phyloP scores from a whole-genome alignment of 2,888 invertebrate species.

The Tupiocoris notatus region DNA sequence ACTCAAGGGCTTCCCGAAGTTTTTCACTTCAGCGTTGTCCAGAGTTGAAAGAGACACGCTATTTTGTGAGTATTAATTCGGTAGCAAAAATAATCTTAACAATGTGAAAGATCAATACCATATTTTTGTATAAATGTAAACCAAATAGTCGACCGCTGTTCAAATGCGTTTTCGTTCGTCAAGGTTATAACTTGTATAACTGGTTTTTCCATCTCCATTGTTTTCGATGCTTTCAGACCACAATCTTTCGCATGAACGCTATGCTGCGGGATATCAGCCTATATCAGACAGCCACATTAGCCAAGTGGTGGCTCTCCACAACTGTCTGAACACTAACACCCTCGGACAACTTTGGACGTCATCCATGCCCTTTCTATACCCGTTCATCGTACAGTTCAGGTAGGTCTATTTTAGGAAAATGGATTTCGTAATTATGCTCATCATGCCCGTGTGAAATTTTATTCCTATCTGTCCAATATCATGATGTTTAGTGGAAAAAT shows the following conservation, averaged over 20 bases:
- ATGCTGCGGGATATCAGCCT: conserved; percentile 52
- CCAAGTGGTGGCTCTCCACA: conserved; percentile 57
- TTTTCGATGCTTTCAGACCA: conserved; percentile 43
- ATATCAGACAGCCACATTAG: conserved; percentile 57
- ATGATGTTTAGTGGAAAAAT: too few relatives aligned
- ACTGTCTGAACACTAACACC: conserved; percentile 59
- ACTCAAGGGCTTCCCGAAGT: conserved; percentile 56
- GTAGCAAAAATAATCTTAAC: too few relatives aligned
- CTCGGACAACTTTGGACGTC: conserved; percentile 60
- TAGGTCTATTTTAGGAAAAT: conserved; percentile 50
- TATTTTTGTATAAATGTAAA: too few relatives aligned
- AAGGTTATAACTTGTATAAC: too few relatives aligned
- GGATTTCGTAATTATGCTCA: too few relatives aligned
- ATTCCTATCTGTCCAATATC: too few relatives aligned
- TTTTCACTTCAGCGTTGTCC: conserved; percentile 52
- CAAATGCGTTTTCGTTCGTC: too few relatives aligned
- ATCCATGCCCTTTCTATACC: conserved; percentile 59
- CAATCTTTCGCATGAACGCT: conserved; percentile 34
- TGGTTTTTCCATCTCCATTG: too few relatives aligned
- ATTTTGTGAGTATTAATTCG: conserved; percentile 52
- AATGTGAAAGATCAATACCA: too few relatives aligned
- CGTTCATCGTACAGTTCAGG: conserved; percentile 61
- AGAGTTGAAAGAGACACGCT: conserved; percentile 50
- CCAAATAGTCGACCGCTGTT: too few relatives aligned
- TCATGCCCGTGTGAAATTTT: too few relatives aligned